Conservation (phyloP, 2,113 vertebrate species). For the Passer domesticus region DNA sequence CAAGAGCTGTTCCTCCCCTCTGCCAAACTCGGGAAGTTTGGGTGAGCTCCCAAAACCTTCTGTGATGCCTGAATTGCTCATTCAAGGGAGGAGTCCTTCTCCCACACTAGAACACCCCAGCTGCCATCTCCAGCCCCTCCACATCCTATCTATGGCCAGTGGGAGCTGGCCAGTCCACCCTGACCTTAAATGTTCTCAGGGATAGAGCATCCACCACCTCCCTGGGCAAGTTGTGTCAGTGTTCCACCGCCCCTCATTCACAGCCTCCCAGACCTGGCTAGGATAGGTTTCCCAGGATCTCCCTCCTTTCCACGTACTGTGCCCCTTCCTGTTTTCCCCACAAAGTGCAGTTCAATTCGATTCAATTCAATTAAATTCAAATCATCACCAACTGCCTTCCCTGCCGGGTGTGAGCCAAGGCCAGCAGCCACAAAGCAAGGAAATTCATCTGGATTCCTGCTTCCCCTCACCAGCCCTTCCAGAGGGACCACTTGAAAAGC, state of each 20-base stretch:
- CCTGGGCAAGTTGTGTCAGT: not conserved
- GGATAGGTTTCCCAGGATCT: not conserved
- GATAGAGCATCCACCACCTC: not conserved
- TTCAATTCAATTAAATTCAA: not conserved
- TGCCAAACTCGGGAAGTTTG: not conserved
- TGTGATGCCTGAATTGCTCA: not conserved
- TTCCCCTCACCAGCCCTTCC: not conserved
- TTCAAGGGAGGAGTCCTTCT: not conserved
- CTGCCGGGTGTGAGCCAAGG: not conserved
- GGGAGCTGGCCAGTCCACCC: not conserved
- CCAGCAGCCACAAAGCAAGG: not conserved
- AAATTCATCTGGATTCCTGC: not conserved
- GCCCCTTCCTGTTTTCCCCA: not conserved
- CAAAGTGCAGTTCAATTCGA: not conserved
- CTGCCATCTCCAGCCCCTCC: not conserved
- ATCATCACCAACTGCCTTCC: fast-evolving
- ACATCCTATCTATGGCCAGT: not conserved
- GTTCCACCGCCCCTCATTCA: not conserved
- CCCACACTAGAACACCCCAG: not conserved
- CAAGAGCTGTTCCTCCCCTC: not conserved
- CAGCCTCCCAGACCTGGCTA: not conserved
- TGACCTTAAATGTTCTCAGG: not conserved
- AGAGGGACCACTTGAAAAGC: not conserved
- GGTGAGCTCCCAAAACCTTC: not conserved
- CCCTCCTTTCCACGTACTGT: not conserved